phyloP scores from a whole-genome alignment of 2,888 invertebrate genomes.

The Ectemnius continuus region DNA sequence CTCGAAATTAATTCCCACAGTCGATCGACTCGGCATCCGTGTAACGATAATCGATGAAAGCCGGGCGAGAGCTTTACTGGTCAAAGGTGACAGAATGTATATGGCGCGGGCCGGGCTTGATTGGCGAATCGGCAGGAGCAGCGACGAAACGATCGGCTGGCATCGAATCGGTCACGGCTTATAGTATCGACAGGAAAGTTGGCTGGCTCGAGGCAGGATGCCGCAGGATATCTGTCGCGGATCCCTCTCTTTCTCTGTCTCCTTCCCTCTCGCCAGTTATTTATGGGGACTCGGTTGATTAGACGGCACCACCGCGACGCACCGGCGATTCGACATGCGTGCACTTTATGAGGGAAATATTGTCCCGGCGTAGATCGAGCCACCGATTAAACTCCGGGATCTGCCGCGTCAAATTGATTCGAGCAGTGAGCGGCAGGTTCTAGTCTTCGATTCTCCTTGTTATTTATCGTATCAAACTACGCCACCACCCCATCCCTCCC shows the following conservation, averaged over 20 bases:
- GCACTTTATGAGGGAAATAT: conserved; percentile 63
- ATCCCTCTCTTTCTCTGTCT: background rate
- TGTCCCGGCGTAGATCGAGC: conserved; percentile 59
- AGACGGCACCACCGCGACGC: conserved; percentile 5
- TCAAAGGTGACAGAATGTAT: conserved; percentile 25
- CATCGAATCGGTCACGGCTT: background rate
- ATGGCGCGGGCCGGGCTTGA: background rate
- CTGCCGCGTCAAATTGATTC: conserved; percentile 50
- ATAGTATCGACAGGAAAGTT: background rate
- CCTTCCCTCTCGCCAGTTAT: conserved; percentile 40
- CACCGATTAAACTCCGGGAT: conserved; percentile 61
- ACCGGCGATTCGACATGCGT: conserved; percentile 50
- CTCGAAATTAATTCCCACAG: conserved; percentile 58
- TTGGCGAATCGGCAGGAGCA: background rate
- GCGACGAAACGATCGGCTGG: background rate
- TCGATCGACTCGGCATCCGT: conserved; percentile 31
- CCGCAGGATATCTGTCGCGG: background rate
- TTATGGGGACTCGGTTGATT: conserved; percentile 55
- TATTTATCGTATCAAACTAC: background rate
- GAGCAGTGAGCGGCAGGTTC: conserved; percentile 26
- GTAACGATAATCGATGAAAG: conserved; percentile 53
- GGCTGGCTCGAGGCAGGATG: background rate
- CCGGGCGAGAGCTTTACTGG: background rate
- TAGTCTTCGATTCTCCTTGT: background rate
- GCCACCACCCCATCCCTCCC: too few species aligned